phyloP scores from a whole-genome alignment of 2,797 vertebrate genomes.

The Benthosema pterotum region DNA sequence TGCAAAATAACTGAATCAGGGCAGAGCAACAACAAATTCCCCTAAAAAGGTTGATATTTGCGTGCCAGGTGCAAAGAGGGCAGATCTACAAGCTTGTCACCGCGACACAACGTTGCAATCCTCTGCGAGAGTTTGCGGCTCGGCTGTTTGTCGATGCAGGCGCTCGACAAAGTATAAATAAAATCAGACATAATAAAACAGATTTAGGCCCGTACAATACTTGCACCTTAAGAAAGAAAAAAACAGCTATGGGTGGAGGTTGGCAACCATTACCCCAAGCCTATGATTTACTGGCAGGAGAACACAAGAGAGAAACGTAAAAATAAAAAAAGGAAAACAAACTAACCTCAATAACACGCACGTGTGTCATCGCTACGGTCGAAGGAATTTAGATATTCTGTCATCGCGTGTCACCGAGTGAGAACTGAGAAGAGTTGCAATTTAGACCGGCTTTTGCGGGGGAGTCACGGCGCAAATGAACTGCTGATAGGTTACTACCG shows the following conservation, averaged over 20 bases:
- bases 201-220: constrained; percentile 57
- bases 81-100: too few relatives aligned
- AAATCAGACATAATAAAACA: constrained; percentile 33
- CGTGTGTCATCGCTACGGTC: constrained; percentile 56
- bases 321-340: constrained; percentile 42
- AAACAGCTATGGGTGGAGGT: constrained; percentile 20
- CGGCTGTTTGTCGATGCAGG: too few relatives aligned
- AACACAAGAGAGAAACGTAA: constrained; percentile 8
- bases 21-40: constrained; percentile 24
- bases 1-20: constrained; percentile 37
- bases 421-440: constrained; percentile 9
- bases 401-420: constrained; percentile 41
- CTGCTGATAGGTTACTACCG: background rate
- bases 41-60: constrained; percentile 8
- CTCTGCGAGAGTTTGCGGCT: too few relatives aligned
- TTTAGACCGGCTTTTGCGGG: too few relatives aligned
- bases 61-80: too few relatives aligned
- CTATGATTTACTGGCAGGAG: constrained; percentile 37
- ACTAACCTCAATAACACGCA: constrained; percentile 44
- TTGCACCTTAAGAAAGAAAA: constrained; percentile 41
- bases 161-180: too few relatives aligned
- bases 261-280: constrained; percentile 43
- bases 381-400: constrained; percentile 46
- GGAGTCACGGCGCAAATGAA: too few relatives aligned
- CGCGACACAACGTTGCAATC: too few relatives aligned